Conservation (phyloP, 2,888 invertebrate genomes). For the Notodonta dromedarius region DNA sequence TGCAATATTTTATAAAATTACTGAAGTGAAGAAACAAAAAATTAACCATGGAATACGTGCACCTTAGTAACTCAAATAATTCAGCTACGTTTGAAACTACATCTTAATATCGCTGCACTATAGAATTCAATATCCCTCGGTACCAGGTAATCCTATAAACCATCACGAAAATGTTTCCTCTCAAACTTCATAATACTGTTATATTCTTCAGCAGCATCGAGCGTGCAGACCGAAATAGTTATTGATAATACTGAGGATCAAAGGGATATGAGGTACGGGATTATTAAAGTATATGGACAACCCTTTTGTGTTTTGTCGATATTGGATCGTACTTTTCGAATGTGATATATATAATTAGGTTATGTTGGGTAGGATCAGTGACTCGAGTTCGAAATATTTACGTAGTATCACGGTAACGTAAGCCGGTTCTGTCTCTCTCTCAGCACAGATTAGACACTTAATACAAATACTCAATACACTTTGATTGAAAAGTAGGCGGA, state of each 20-base stretch:
- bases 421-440: too few relatives aligned
- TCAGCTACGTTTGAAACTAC: too few relatives aligned
- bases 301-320: neutral
- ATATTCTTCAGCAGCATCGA: slow-evolving; percentile 36
- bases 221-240: slow-evolving; percentile 26
- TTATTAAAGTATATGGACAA: slow-evolving; percentile 25
- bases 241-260: slow-evolving; percentile 35
- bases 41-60: too few relatives aligned
- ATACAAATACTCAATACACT: too few relatives aligned
- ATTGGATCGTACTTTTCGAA: neutral
- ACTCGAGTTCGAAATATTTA: too few relatives aligned
- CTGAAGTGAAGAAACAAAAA: too few relatives aligned
- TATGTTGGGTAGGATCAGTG: too few relatives aligned
- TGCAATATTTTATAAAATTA: too few relatives aligned
- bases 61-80: too few relatives aligned
- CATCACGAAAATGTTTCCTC: slow-evolving; percentile 42
- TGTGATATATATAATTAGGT: too few relatives aligned
- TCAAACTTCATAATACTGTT: slow-evolving; percentile 50
- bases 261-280: slow-evolving; percentile 33
- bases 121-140: slow-evolving; percentile 42
- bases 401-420: too few relatives aligned
- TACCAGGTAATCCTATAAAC: slow-evolving; percentile 51
- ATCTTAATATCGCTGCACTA: slow-evolving; percentile 7
- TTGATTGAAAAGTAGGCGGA: too few relatives aligned
- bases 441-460: slow-evolving; percentile 7